Base-by-base conservation (phyloP, 1,140 invertebrate species). In the Hyphantria cunea region DNA sequence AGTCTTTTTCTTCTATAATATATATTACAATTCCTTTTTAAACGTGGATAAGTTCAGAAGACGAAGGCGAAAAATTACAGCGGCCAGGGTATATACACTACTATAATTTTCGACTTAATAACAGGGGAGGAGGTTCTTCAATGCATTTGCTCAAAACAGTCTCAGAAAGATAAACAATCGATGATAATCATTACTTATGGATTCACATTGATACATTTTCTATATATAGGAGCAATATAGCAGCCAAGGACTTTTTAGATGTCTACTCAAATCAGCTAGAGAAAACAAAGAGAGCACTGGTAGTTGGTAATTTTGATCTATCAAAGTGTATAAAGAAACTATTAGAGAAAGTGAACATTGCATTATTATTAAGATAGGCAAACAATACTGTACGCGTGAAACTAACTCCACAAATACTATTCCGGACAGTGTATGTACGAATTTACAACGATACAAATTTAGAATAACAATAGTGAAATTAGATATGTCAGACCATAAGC, bases 331-430 rank as follows among this genome's bases (percentile, higher is more conserved):
- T 37, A 0, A 52, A 31, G 31, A 61, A 11, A 41, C 37, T 42
- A 32, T 70, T n/a, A 53, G 68, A 39, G 72, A 72, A 56, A 32
- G 6, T 34, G 72, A 70, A 12, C 71, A 68, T 31, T 41, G 48
- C 48, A 62, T 78, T 14, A 6, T 78, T 15, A 78, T 75, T 48
- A 78, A 78, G 66, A 68, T 72, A 12, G n/a, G 67, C 34, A 54
- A 8, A 48, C n/a, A 14, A 13, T 55, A 64, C 45, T 42, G 61
- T 37, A 72, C 72, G 11, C 59, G 70, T 6, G 62, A 63, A 45
- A 70, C 68, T 0, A 55, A 8, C 25, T 62, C 63, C 17, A 72
- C 67, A 37, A 64, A 50, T 3, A 70, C 67, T 7, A 56, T 76
- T n/a, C 9, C 74, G 44, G 74, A 76, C n/a, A 66, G 72, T 47